Base-by-base conservation (phyloP, 2,888 invertebrate genomes). In the Mallateleia sp. region DNA sequence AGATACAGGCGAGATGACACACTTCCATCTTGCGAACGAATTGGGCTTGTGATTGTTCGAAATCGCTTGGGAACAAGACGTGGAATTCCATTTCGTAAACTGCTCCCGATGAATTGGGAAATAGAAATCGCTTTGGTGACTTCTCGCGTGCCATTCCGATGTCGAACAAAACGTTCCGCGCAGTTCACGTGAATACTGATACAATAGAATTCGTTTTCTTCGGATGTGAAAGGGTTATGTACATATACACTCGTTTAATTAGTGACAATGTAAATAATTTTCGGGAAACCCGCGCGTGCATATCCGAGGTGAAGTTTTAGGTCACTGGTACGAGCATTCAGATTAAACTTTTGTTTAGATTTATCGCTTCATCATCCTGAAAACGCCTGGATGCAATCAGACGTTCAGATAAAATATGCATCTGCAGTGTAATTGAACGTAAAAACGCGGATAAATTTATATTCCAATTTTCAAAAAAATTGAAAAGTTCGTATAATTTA, bases 61-160 rank as follows among this genome's bases (percentile, higher is more conserved):
- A 75, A 75, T 75, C 71, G 77, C 66, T 24, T 77, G 85, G 22
- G 80, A 75, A 85, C 56, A 60, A 75, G 67, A 69, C 67, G 62
- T 62, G 52, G 72, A 66, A 75, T 79, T 85, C 75, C 52, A 52
- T 75, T 66, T 85, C 22, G 74, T 74, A 72, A 71, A 78, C 54
- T 83, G 64, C 58, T 79, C 34, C n/a, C 79, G 54, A 80, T 71
- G 69, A 80, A 85, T 80, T 67, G 67, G 75, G 75, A 85, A 75
- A 75, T 85, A 80, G 85, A 85, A 85, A 85, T 80, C 71, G 80
- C 67, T 50, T 14, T 60, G 67, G 22, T 56, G 69, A 56, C 38
- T 74, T 69, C 24, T 67, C 69, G 74, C 84, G 72, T 84, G 78
- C 72, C 72, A 85, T 86, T 86, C 67, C 78, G 25, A 72, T 82